Conservation (phyloP, 2,888 invertebrate species). For the Meiosimyza platycephala region DNA sequence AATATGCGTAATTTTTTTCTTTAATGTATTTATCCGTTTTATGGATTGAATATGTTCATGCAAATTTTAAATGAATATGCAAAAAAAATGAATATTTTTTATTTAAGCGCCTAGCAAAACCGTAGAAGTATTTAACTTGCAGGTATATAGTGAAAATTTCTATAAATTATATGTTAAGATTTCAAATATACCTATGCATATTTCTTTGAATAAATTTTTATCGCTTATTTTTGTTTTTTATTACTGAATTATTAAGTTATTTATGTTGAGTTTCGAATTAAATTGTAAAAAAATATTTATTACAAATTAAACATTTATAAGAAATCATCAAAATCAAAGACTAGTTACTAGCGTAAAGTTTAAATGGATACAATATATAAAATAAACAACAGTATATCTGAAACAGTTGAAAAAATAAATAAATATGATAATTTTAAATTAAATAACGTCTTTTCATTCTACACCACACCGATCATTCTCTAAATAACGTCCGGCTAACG, state of each 20-base stretch:
- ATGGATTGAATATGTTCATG: constrained; percentile 26
- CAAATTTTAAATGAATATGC: constrained; percentile 2
- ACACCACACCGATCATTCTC: not conserved
- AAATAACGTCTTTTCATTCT: not conserved
- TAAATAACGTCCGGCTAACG: not conserved
- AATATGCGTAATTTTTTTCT: constrained; percentile 18
- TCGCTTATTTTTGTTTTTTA: not conserved
- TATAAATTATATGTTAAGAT: not conserved
- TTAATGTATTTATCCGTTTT: constrained; percentile 32
- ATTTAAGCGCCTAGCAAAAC: constrained; percentile 20
- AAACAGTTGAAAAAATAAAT: constrained; percentile 29
- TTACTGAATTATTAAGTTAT: constrained; percentile 20
- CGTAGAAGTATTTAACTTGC: constrained; percentile 29
- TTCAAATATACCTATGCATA: not conserved
- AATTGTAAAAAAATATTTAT: constrained; percentile 10
- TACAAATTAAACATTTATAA: constrained; percentile 7
- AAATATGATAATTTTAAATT: constrained; percentile 27
- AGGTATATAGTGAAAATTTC: too few relatives aligned
- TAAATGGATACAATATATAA: constrained; percentile 21
- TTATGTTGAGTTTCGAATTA: constrained; percentile 13
- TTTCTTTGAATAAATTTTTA: constrained; percentile 1
- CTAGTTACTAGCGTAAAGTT: constrained; percentile 39
- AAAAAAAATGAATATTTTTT: not conserved
- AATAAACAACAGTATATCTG: constrained; percentile 16
- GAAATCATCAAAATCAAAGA: constrained; percentile 40